phyloP scores from a whole-genome alignment of 2,888 invertebrate genomes.

The Phalera bucephala region DNA sequence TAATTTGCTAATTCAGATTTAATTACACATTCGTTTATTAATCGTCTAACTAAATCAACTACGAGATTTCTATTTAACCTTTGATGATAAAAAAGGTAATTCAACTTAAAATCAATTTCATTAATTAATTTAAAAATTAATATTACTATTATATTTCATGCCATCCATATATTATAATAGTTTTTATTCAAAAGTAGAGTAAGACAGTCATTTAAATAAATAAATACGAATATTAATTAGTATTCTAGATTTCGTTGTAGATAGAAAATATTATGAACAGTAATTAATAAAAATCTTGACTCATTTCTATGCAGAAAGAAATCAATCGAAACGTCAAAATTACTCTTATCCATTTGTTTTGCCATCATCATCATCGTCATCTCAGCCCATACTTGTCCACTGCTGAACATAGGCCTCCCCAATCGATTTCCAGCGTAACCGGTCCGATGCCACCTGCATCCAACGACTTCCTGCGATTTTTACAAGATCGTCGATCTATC shows the following conservation, averaged over 20 bases:
- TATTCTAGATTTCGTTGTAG: background rate
- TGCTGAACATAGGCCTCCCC: too few species aligned
- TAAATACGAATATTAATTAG: background rate
- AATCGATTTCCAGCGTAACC: too few species aligned
- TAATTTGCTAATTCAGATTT: background rate
- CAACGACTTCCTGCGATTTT: too few species aligned
- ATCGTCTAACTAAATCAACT: background rate
- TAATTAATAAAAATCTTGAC: too few species aligned
- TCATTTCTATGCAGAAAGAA: background rate
- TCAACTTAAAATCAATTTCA: background rate
- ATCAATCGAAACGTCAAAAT: conserved; percentile 1
- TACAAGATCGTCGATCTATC: too few species aligned
- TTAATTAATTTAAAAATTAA: background rate
- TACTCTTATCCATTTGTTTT: conserved; percentile 1
- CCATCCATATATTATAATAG: background rate
- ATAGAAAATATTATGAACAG: background rate
- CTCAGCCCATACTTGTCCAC: too few species aligned
- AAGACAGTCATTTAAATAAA: background rate
- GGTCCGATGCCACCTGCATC: too few species aligned
- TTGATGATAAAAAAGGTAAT: background rate
- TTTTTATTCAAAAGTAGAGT: background rate
- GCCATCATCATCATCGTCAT: too few species aligned
- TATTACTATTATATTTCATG: background rate
- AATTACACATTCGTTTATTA: conserved; percentile 1
- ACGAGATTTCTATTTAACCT: background rate